Evolutionary conservation across 1,140 invertebrate genomes (phyloP), one percentile per base, ranked within the genome.

Genomic region (Eriosoma lanigerum): DNA sequence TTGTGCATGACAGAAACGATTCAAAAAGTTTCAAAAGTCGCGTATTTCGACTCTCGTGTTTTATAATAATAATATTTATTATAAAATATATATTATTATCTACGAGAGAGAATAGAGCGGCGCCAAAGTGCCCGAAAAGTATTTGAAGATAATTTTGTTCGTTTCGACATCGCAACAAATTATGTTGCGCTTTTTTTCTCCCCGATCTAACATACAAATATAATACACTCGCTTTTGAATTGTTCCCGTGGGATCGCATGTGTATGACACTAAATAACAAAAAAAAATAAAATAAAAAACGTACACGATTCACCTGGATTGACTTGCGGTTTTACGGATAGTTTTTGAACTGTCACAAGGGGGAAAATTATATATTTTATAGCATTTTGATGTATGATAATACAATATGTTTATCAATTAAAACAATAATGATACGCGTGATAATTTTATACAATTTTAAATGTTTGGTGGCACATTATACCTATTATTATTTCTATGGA

Each of bases 1-100:
- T 78, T 78, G 75, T 78, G 75, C 75, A 78, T 78, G 75, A 78
- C 75, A 78, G 75, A 78, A 78, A 62, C 75, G 54, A 78, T 78
- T 78, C 54, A 48, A 60, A 48, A 60, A 78, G 75, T 78, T 78
- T 78, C 56, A 46, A 48, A 78, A 78, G 52, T 78, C 75, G 75
- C n/a, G n/a, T n/a, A n/a, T 78, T 60, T 48, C 73, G 21, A 76
- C 73, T 68, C 66, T 8, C 8, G n/a, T n/a, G n/a, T n/a, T n/a
- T n/a, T n/a, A n/a, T n/a, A n/a, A n/a, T n/a, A n/a, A n/a, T n/a
- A 17, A 19, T 56, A 4, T 21, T 15, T 38, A 62, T 48, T 46
- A 24, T 21, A 76, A 44, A 38, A 38, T 38, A 38, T 38, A n/a
- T 38, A 38, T 38, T 4, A 38, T 4, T 38, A 38, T 38, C 32